These are phyloP conservation scores for Epizoanthus fatuus DNA, from an alignment of 92 coral and sea anemone species.

Conservation along the genomic window DNA sequence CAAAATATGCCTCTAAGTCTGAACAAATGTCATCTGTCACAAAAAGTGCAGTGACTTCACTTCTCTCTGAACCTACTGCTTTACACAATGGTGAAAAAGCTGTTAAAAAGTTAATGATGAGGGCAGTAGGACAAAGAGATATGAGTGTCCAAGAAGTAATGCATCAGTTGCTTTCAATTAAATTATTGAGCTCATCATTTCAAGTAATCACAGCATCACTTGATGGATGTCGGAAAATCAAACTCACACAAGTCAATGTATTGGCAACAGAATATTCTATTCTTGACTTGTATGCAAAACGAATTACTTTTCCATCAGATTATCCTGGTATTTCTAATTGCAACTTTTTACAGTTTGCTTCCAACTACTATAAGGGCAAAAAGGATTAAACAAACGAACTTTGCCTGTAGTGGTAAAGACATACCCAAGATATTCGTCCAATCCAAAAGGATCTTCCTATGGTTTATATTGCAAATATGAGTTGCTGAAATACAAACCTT, in stretches of 20 bases:
- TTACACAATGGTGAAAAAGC: background rate
- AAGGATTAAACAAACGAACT: no score
- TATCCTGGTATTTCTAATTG: constrained; percentile 38
- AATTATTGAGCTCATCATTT: constrained; percentile 53
- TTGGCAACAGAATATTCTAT: constrained; percentile 52
- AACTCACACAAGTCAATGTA: constrained; percentile 4
- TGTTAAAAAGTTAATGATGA: constrained; percentile 40
- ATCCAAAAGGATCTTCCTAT: no score
- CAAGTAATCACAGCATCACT: constrained; percentile 62
- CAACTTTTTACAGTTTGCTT: constrained; percentile 54
- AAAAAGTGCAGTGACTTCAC: background rate
- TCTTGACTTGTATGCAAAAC: constrained; percentile 62
- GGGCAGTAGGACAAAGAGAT: constrained; percentile 73
- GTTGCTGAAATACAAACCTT: no score
- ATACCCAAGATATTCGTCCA: no score
- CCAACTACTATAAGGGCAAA: background rate
- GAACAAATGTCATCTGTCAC: constrained; percentile 33
- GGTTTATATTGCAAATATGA: no score
- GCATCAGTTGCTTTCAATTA: no score
- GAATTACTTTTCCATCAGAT: constrained; percentile 26
- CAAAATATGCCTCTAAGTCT: constrained; percentile 39
- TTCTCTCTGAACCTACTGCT: background rate
- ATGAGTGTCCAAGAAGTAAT: constrained; percentile 40
- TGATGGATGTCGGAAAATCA: constrained; percentile 65
- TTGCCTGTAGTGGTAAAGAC: no score